Evolutionary conservation across 2,113 vertebrate species (phyloP).

Genomic region (Lynx canadensis): DNA sequence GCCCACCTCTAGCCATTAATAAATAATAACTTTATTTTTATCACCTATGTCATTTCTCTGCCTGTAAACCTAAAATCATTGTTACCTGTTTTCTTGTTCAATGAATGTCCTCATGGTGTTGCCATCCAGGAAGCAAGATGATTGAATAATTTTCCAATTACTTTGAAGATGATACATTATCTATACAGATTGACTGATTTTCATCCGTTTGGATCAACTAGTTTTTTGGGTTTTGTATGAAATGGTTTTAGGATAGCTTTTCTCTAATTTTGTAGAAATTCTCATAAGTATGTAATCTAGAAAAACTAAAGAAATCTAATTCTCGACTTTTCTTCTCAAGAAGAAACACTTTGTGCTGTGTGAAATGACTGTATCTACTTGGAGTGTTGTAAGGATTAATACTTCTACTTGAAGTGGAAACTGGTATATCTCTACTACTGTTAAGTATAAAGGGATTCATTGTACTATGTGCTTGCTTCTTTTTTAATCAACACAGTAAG

Average conservation of each 20-base stretch:
- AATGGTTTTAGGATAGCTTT: background rate
- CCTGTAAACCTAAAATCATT: background rate
- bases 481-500: background rate
- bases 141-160: background rate
- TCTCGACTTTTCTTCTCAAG: background rate
- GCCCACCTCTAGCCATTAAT: background rate
- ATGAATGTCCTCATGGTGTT: background rate
- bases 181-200: background rate
- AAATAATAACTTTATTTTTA: background rate
- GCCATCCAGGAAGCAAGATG: background rate
- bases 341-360: background rate
- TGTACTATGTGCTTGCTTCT: background rate
- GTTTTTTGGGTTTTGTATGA: background rate
- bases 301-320: background rate
- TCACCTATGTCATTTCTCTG: background rate
- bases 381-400: background rate
- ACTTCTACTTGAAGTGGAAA: background rate
- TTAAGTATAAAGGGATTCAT: background rate
- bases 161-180: background rate
- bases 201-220: background rate
- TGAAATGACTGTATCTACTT: background rate
- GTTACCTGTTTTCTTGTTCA: background rate
- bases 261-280: background rate
- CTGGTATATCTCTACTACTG: background rate
- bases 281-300: background rate